Base-by-base conservation (phyloP, 1,140 invertebrate genomes). In the Sitophilus oryzae region DNA sequence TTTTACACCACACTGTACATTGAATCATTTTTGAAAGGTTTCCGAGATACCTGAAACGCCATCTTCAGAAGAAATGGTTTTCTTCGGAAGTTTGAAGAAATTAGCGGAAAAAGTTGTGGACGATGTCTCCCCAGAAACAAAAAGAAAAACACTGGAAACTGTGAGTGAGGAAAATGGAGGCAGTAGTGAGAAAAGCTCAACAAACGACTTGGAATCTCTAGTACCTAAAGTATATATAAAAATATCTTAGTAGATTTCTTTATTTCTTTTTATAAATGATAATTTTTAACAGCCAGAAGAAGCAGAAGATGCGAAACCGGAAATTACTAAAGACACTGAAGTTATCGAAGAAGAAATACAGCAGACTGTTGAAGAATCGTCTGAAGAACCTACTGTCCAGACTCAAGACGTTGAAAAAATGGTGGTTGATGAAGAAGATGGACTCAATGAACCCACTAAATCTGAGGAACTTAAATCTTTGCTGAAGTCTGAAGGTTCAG, bases 11-110 rank as follows among this genome's bases (percentile, higher is more conserved):
- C 5, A 34, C 5, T 34, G 25, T 34, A 6, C 18, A 1, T n/a
- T 15, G 16, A 15, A 15, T 9, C 9, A n/a, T 2, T 40, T 2
- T 18, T 20, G 5, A 5, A 22, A 53, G 38, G 52, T 55, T 11
- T 57, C 63, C 1, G 60, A 62, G 14, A 57, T 68, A 10, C 65
- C 67, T 1, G 66, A 68, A 43, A 69, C 66, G 19, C 66, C 70
- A 1, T 63, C 66, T 8, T 61, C 61, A 15, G 67, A 66, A 52
- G 53, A 48, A 8, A 59, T 54, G 14, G 53, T 50, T 14, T 66
- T 64, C 38, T 67, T 68, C 37, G 60, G 60, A 1, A 55, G 11
- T 35, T 52, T 70, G 14, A 68, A 69, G 45, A 56, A 60, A 42
- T 36, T 71, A 14, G 68, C 68, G 0, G 60, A 66, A 51, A 58